Conservation (phyloP, 2,113 vertebrate genomes). For the Hepsetus odoe region DNA sequence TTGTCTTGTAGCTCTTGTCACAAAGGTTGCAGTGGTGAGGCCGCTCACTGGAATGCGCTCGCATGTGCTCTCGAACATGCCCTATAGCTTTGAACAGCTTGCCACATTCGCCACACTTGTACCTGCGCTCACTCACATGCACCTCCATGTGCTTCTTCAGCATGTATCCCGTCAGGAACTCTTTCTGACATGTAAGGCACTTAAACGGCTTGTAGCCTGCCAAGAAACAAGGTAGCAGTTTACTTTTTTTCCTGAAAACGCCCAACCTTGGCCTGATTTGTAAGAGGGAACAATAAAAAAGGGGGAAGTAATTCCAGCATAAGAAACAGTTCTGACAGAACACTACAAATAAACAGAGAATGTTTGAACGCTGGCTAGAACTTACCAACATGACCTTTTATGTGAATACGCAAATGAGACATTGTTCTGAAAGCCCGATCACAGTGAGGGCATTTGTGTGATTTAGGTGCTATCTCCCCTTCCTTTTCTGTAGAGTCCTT, state of each 20-base stretch:
- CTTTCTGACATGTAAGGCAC: slow-evolving; percentile 89
- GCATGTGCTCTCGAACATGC: slow-evolving; percentile 92
- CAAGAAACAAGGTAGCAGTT: not conserved
- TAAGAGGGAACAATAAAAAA: not conserved
- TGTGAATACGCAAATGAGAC: slow-evolving; percentile 85
- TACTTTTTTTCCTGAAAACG: not conserved
- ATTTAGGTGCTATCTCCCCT: slow-evolving; percentile 62
- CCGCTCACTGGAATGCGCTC: slow-evolving; percentile 92
- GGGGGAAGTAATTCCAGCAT: not conserved
- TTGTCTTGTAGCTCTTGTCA: slow-evolving; percentile 95
- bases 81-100: slow-evolving; percentile 97
- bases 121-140: slow-evolving; percentile 89
- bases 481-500: slow-evolving; percentile 68
- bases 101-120: slow-evolving; percentile 95
- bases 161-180: slow-evolving; percentile 93
- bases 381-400: slow-evolving; percentile 88
- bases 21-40: slow-evolving; percentile 89
- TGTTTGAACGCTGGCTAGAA: not conserved
- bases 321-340: not conserved
- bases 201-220: slow-evolving; percentile 88
- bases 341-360: not conserved
- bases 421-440: slow-evolving; percentile 83
- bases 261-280: not conserved
- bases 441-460: slow-evolving; percentile 86
- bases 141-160: slow-evolving; percentile 95